These are phyloP conservation scores for Anthopleura sola DNA, from an alignment of 64 coral and sea anemone species.

Conservation along the genomic window DNA sequence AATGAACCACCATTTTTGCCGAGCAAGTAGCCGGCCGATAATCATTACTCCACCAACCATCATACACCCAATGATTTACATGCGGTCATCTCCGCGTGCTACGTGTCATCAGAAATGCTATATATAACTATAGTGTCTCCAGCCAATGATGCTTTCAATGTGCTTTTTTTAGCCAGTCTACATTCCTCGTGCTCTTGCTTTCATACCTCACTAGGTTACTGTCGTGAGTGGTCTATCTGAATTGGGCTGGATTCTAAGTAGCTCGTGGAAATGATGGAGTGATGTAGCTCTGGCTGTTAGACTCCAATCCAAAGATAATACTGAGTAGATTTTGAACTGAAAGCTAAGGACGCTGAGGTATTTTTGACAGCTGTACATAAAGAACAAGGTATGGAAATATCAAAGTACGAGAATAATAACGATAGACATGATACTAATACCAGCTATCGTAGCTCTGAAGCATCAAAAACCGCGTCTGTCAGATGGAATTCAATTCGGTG, in stretches of 20 bases:
- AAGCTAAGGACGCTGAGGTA: neutral
- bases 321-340: neutral
- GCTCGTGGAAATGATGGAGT: neutral
- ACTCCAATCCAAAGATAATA: neutral
- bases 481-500: neutral
- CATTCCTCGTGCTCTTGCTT: neutral
- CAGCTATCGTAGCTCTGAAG: too few species aligned
- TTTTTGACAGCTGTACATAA: neutral
- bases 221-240: neutral
- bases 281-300: neutral
- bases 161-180: slow-evolving; percentile 4
- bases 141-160: neutral
- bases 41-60: neutral
- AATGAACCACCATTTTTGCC: neutral
- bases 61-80: neutral
- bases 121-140: neutral
- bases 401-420: too few species aligned
- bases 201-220: neutral
- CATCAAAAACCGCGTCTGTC: too few species aligned
- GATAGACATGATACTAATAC: too few species aligned
- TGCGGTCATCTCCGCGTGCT: neutral
- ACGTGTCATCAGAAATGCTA: neutral
- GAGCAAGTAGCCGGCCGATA: neutral
- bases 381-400: neutral
- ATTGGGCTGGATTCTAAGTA: neutral